These are phyloP conservation scores for Sinodicranocentrus sp. DNA, from an alignment of 2,888 invertebrate genomes.

Conservation along the genomic window DNA sequence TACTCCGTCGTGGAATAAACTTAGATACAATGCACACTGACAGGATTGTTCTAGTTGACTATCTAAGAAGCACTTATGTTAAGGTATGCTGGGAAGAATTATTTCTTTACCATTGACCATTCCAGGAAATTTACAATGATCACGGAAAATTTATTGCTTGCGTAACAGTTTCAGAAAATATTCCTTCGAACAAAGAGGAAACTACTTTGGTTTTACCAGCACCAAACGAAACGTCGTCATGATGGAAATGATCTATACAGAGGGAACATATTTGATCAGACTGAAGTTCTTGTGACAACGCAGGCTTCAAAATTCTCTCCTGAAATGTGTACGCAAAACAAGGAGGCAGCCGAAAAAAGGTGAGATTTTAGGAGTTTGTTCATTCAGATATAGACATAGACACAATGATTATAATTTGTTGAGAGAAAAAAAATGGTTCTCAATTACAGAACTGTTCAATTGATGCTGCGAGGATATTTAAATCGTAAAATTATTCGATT, in stretches of 20 bases:
- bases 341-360: conserved; percentile 59
- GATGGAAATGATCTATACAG: conserved; percentile 59
- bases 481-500: conserved; percentile 69
- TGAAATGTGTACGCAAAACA: conserved; percentile 21
- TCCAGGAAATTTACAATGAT: too few relatives aligned
- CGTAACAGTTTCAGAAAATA: conserved; percentile 64
- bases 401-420: too few relatives aligned
- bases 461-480: conserved; percentile 71
- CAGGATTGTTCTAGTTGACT: conserved; percentile 60
- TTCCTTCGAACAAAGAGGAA: conserved; percentile 58
- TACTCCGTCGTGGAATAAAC: conserved; percentile 65
- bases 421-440: too few relatives aligned
- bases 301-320: conserved; percentile 59
- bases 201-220: conserved; percentile 41
- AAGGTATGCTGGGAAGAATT: conserved; percentile 53
- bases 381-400: too few relatives aligned
- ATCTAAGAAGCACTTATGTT: conserved; percentile 58
- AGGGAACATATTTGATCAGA: conserved; percentile 66
- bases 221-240: conserved; percentile 32
- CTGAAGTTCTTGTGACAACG: conserved; percentile 60
- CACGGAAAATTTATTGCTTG: too few relatives aligned
- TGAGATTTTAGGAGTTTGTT: too few relatives aligned
- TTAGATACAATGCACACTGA: conserved; percentile 71
- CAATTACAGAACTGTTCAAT: conserved; percentile 60
- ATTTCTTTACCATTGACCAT: too few relatives aligned